Evolutionary conservation across 1,140 invertebrate genomes (phyloP).

Genomic region (Nylanderia fulva): DNA sequence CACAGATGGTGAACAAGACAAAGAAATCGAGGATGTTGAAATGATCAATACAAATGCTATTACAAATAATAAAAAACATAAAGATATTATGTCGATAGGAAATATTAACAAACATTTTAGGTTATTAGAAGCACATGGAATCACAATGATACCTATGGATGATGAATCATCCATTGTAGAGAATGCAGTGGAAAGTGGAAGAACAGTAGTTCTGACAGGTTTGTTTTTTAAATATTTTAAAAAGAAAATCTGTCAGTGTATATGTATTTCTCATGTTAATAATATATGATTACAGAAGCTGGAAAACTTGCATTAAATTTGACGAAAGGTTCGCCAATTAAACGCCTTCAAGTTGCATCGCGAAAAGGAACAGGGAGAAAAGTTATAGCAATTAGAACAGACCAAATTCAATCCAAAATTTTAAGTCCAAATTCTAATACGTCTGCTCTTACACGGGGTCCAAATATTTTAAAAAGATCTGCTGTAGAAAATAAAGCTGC

Average conservation of each 20-base stretch:
- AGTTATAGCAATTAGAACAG: slow-evolving; percentile 83
- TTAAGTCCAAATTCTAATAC: slow-evolving; percentile 75
- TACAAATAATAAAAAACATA: slow-evolving; percentile 78
- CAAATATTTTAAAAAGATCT: slow-evolving; percentile 84
- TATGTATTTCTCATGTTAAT: neutral
- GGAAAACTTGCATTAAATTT: slow-evolving; percentile 91
- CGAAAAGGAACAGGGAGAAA: slow-evolving; percentile 78
- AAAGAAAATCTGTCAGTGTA: neutral
- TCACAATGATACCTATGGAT: slow-evolving; percentile 90
- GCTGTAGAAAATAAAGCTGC: slow-evolving; percentile 82
- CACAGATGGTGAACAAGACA: slow-evolving; percentile 79
- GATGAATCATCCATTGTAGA: slow-evolving; percentile 91
- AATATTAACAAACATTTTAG: slow-evolving; percentile 86
- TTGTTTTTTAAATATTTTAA: slow-evolving; percentile 38
- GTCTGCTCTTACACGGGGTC: slow-evolving; percentile 74
- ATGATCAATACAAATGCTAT: slow-evolving; percentile 73
- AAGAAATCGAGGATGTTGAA: slow-evolving; percentile 76
- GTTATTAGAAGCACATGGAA: slow-evolving; percentile 92
- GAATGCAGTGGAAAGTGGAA: slow-evolving; percentile 92
- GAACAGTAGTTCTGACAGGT: slow-evolving; percentile 92
- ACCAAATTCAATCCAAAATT: slow-evolving; percentile 77
- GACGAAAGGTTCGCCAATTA: slow-evolving; percentile 83
- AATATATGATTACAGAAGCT: slow-evolving; percentile 86
- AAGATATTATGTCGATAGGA: slow-evolving; percentile 81
- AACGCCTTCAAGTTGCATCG: slow-evolving; percentile 78